phyloP scores from a whole-genome alignment of 2,113 vertebrate species.

The Rhizomys pruinosus region DNA sequence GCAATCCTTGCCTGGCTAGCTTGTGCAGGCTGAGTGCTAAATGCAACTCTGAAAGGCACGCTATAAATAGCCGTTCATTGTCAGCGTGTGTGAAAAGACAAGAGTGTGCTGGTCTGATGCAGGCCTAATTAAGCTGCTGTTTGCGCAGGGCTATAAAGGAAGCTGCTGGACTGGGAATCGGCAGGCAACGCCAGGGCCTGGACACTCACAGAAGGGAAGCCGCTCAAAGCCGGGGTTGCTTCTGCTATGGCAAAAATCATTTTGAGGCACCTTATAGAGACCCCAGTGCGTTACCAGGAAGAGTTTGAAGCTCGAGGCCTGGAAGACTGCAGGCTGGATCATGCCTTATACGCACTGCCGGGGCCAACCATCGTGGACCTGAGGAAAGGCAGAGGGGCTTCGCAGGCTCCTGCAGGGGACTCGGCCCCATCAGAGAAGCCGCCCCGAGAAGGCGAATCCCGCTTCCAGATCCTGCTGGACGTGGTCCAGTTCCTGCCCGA shows the following conservation, averaged over 20 bases:
- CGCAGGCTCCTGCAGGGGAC: not conserved
- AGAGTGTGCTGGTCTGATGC: slow-evolving; percentile 64
- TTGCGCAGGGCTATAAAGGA: slow-evolving; percentile 78
- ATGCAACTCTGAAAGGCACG: slow-evolving; percentile 61
- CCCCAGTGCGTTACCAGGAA: slow-evolving; percentile 87
- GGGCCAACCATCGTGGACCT: slow-evolving; percentile 82
- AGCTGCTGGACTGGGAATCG: slow-evolving; percentile 1
- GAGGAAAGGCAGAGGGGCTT: not conserved
- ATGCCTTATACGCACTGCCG: slow-evolving; percentile 88
- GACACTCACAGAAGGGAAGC: not conserved
- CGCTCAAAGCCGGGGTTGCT: not conserved
- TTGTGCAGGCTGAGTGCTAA: slow-evolving; percentile 69
- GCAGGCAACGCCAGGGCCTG: not conserved
- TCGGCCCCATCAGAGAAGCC: fast-evolving
- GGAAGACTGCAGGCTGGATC: slow-evolving; percentile 85
- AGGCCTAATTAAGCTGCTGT: slow-evolving; percentile 61
- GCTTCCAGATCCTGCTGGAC: slow-evolving; percentile 89
- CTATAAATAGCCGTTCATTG: slow-evolving; percentile 87
- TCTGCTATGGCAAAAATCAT: slow-evolving; percentile 87
- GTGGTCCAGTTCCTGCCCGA: slow-evolving; percentile 91
- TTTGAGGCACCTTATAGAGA: slow-evolving; percentile 87
- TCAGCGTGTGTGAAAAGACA: slow-evolving; percentile 79
- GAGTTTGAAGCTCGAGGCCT: slow-evolving; percentile 83
- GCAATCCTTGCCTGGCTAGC: not conserved
- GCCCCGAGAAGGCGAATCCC: slow-evolving; percentile 47